Evolutionary conservation across 2,888 invertebrate genomes (phyloP), one percentile per base, ranked within the genome.

Genomic region (Phortica magna): DNA sequence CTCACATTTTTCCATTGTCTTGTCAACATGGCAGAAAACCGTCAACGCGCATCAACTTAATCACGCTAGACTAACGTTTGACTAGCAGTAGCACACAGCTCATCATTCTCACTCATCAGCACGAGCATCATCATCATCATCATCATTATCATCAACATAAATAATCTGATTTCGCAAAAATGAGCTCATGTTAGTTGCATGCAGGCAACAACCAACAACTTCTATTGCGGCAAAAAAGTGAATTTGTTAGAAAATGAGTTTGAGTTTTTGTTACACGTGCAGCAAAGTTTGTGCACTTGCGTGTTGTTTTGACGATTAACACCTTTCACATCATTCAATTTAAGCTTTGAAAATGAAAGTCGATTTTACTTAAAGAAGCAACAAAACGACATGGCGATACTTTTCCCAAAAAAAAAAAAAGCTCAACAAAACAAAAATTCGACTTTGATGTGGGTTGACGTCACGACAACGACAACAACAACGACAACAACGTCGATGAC

Each of bases 61-160:
- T 68, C 68, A 85, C 82, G 83, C 73, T 80, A 84, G 83, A 84
- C 83, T 85, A 82, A 76, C 74, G n/a, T 80, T 75, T 22, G 67
- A 41, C 5, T 48, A 17, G 53, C 43, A 70, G 64, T 70, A n/a
- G n/a, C n/a, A n/a, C n/a, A 74, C 61, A 43, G 22, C 22, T 22
- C 83, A 83, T 83, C 78, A 77, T 80, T 83, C 83, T 83, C 39
- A 65, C 41, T 41, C 64, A 64, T 55, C 39, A n/a, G n/a, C n/a
- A n/a, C n/a, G 10, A 17, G 53, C 12, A 10, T 74, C 74, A 74
- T 74, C 57, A 57, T 57, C 17, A 57, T 57, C 57, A 57, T 9
- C 57, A 57, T 57, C n/a, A 57, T 57, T 14, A 59, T 61, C 17
- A 22, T 68, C 19, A 19, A 43, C 74, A 75, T 75, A 59, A 75